These are phyloP conservation scores for Clitarchus hookeri DNA, from an alignment of 2,888 invertebrate genomes.

Conservation along the genomic window DNA sequence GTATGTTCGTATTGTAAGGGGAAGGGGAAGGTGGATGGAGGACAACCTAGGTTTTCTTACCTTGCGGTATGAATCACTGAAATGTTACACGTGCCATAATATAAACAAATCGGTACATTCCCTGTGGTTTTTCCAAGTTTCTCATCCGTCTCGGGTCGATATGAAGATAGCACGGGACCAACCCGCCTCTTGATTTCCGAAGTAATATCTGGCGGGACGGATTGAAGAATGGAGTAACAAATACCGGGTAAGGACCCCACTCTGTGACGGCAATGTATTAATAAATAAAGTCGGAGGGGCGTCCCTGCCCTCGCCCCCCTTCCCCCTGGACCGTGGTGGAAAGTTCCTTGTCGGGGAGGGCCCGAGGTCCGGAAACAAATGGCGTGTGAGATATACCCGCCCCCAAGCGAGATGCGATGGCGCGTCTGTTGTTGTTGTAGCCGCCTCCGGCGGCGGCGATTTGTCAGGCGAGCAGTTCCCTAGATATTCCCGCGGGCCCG, in stretches of 20 bases:
- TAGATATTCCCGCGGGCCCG: not conserved
- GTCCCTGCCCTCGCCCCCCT: not conserved
- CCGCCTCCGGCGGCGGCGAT: no score
- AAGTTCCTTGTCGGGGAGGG: not conserved
- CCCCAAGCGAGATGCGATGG: not conserved
- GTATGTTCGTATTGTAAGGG: no score
- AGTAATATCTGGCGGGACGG: constrained; percentile 4
- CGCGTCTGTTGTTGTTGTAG: not conserved
- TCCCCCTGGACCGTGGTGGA: not conserved
- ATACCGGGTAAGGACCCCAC: not conserved
- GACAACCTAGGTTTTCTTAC: not conserved
- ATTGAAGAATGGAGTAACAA: constrained; percentile 14
- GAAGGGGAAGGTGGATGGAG: no score
- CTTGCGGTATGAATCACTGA: not conserved
- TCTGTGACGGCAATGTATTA: not conserved
- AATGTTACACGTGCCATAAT: not conserved
- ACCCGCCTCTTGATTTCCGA: not conserved
- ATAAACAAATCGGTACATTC: not conserved
- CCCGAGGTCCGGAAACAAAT: not conserved
- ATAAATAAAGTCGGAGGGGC: not conserved
- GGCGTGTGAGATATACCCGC: not conserved
- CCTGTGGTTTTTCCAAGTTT: not conserved
- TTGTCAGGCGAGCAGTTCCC: no score
- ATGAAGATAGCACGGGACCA: not conserved
- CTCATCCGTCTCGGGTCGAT: not conserved